These are phyloP conservation scores for Atta cephalotes DNA, from an alignment of 1,140 invertebrate genomes.

Conservation along the genomic window DNA sequence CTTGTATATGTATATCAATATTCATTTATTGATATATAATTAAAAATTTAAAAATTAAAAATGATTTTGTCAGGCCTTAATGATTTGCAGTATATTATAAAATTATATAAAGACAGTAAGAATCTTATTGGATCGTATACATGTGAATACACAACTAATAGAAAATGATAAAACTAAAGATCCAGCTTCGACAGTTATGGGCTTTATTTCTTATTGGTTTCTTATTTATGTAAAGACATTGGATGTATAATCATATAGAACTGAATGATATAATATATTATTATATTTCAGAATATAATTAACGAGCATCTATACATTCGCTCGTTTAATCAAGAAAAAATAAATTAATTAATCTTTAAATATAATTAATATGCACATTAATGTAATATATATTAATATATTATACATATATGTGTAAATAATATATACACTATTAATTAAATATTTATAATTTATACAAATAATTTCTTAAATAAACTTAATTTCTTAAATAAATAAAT, in stretches of 20 bases:
- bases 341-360: not conserved
- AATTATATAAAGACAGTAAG: not conserved
- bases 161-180: too few species aligned
- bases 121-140: too few species aligned
- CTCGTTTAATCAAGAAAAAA: not conserved
- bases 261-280: not conserved
- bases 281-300: not conserved
- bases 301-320: not conserved
- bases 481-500: not conserved
- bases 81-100: not conserved
- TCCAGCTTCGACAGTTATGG: too few species aligned
- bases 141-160: too few species aligned
- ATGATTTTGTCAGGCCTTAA: not conserved
- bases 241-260: not conserved
- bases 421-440: not conserved
- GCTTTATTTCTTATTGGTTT: too few species aligned
- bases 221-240: not conserved
- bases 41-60: not conserved
- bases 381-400: not conserved
- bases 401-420: not conserved
- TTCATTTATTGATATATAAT: not conserved
- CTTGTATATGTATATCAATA: not conserved
- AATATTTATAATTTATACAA: not conserved
- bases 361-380: not conserved
- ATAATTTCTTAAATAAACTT: not conserved